These are phyloP conservation scores for Cantharis rufa DNA, from an alignment of 2,888 invertebrate species.

Conservation along the genomic window DNA sequence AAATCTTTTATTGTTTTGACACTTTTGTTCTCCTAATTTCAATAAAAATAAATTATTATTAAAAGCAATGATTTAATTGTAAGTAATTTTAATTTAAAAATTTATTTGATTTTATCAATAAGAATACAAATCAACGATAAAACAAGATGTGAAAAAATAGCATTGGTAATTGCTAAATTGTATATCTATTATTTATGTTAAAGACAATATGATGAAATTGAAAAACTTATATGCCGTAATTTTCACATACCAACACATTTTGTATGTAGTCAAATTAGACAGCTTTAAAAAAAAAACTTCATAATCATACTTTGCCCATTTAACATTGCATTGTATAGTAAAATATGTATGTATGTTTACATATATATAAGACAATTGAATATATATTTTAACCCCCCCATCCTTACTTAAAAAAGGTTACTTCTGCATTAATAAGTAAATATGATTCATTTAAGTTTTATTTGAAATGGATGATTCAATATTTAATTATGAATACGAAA, in stretches of 20 bases:
- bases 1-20: no score
- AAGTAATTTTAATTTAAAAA: background rate
- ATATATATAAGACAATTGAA: background rate
- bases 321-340: background rate
- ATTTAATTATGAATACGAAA: conserved; percentile 1
- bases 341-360: background rate
- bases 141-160: background rate
- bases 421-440: background rate
- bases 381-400: background rate
- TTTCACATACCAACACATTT: background rate
- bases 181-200: background rate
- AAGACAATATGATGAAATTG: background rate
- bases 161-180: background rate
- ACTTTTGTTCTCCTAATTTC: no score
- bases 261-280: background rate
- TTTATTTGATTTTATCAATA: conserved; percentile 9
- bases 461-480: conserved; percentile 1
- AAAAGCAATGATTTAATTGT: no score
- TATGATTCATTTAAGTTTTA: background rate
- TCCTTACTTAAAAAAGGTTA: background rate
- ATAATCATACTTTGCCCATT: background rate
- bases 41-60: no score
- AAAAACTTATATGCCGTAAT: background rate
- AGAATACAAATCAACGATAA: background rate
- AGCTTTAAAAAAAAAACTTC: background rate